Evolutionary conservation across 2,113 vertebrate species (phyloP).

Genomic region (Marmota monax): DNA sequence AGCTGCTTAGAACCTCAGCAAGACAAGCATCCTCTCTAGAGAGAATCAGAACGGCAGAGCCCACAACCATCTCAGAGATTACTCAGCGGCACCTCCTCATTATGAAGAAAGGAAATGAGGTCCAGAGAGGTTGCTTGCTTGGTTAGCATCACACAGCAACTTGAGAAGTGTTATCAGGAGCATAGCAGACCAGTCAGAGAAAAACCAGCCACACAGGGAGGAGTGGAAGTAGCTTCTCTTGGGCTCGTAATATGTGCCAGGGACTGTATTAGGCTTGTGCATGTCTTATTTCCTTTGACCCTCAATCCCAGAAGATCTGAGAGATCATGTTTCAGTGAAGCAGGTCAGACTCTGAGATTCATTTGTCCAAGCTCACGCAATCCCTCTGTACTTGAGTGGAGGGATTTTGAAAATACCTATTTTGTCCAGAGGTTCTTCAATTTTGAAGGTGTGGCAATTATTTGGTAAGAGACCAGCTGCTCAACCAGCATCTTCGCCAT

Average conservation of each 20-base stretch:
- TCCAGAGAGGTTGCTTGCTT: background rate
- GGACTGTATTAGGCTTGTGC: no score
- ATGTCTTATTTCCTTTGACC: background rate
- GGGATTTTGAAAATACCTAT: background rate
- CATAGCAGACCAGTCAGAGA: background rate
- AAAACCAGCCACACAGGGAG: background rate
- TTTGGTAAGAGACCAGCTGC: background rate
- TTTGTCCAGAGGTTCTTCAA: background rate
- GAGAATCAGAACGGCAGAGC: background rate
- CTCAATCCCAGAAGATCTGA: background rate
- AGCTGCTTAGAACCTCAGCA: background rate
- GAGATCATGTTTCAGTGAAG: background rate
- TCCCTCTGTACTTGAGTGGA: background rate
- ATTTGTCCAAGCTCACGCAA: background rate
- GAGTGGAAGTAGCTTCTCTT: background rate
- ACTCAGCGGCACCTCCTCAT: rapidly evolving
- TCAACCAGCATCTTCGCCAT: background rate
- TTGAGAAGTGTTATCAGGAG: background rate
- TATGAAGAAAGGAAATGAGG: background rate
- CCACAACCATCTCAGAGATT: background rate
- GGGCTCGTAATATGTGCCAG: background rate
- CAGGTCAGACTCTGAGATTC: background rate
- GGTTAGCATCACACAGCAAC: background rate
- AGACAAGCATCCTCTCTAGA: background rate
- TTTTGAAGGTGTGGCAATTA: background rate